Evolutionary conservation across 2,113 vertebrate species (phyloP).

Genomic region (Reinhardtius hippoglossoides): DNA sequence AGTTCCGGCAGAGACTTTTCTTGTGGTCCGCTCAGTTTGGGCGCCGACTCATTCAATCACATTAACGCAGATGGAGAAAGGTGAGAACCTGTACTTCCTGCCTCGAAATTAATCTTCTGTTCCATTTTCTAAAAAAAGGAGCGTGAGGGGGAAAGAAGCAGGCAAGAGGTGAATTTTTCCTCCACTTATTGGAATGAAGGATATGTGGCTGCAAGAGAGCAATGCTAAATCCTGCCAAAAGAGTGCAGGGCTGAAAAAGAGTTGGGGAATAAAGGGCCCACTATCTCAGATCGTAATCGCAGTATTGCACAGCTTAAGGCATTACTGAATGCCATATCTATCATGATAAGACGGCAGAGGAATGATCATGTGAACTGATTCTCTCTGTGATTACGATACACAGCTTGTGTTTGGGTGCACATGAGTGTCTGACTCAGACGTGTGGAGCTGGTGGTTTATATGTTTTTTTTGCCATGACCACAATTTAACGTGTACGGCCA

Average conservation of each 20-base stretch:
- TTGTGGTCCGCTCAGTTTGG: background rate
- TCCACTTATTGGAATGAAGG: background rate
- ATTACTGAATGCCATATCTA: slow-evolving; percentile 37
- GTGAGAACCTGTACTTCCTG: background rate
- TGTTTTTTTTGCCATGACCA: slow-evolving; percentile 12
- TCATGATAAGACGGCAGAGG: slow-evolving; percentile 43
- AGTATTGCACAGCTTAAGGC: slow-evolving; percentile 45
- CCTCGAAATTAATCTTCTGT: background rate
- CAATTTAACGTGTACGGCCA: background rate
- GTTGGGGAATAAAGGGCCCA: slow-evolving; percentile 41
- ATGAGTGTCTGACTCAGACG: background rate
- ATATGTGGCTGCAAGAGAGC: background rate
- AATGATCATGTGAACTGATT: slow-evolving; percentile 52
- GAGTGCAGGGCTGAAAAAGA: slow-evolving; percentile 18
- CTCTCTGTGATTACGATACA: background rate
- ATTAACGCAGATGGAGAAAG: background rate
- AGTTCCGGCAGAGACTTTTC: background rate
- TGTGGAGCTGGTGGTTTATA: slow-evolving; percentile 12
- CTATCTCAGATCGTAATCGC: slow-evolving; percentile 58
- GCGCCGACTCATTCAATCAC: background rate
- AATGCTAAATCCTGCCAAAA: slow-evolving; percentile 33
- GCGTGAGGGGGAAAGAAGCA: background rate
- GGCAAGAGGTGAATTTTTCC: background rate
- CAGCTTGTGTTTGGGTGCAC: background rate
- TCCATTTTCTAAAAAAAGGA: background rate